Base-by-base conservation (phyloP, 2,797 vertebrate species). In the Siniperca obscura region DNA sequence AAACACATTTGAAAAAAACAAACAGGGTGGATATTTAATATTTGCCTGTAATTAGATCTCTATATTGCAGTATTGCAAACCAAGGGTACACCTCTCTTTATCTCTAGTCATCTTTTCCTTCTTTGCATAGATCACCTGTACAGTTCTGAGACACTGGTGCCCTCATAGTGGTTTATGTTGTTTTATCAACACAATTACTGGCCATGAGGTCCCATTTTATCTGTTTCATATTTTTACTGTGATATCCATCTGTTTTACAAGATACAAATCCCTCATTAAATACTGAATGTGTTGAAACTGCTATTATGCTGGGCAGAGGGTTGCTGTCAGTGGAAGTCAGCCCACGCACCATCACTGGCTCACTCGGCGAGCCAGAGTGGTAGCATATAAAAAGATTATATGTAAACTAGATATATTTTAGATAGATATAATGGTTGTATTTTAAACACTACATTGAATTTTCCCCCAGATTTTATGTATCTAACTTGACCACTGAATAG, bases 221-320 rank as follows among this genome's bases (percentile, higher is more conserved):
- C 36, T 16, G 38, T 66, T 84, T 78, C 78, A 66, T 73, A 76
- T 80, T 76, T 78, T 70, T 67, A 73, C 62, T 67, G 38, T 46
- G 22, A 74, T 78, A 82, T 69, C 64, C 56, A 69, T 86, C 74
- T 89, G 73, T 82, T 90, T 81, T 66, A 64, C 38, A n/a, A 57
- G 70, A 82, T 83, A 68, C 74, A 62, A 38, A 85, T 59, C 12
- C 56, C 74, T 84, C 57, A 68, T 87, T 82, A 81, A 76, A 85
- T 16, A 12, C 48, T 14, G 77, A 61, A 78, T 77, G 59, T 80
- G 68, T 48, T 89, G 53, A 80, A 76, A 55, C 62, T 73, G 74
- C 61, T 72, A 27, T 77, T 74, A 68, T 66, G 70, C 56, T 36
- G 48, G 74, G 68, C 59, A 79, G 78, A 65, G 48, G 74, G 50